A percentile compares a stretch with the other conserved stretches of the same genome.
Evolutionary conservation across 2,113 vertebrate species (phyloP).

Genomic region (Eubucco bourcierii): DNA sequence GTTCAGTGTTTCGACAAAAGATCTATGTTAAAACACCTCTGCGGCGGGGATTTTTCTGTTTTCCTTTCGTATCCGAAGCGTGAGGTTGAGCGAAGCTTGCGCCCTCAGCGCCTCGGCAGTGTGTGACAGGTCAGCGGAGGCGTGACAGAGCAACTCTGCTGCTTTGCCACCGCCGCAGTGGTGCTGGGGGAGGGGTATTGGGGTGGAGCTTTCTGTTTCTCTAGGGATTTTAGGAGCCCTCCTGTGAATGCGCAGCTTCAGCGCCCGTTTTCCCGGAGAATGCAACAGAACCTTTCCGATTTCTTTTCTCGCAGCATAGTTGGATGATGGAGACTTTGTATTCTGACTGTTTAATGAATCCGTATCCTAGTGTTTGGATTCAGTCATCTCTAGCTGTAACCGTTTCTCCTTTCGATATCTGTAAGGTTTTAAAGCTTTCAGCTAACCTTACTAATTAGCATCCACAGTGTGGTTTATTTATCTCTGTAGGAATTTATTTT

Average conservation of each 20-base stretch:
- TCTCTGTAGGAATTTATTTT: background rate
- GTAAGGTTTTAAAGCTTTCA: conserved; percentile 7
- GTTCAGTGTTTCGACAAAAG: background rate
- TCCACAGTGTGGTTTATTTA: conserved; percentile 6
- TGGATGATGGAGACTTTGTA: background rate
- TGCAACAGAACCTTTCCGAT: background rate
- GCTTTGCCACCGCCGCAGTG: background rate
- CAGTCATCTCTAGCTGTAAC: background rate
- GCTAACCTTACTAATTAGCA: conserved; percentile 6
- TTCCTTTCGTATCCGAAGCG: background rate
- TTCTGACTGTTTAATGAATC: background rate
- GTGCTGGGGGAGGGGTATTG: background rate
- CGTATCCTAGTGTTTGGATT: background rate
- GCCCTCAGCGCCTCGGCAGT: background rate
- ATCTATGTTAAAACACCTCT: background rate
- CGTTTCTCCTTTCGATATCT: background rate
- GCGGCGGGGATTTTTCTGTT: accelerated
- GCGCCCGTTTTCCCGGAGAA: background rate
- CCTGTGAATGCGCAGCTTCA: accelerated
- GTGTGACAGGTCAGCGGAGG: background rate
- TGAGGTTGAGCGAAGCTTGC: background rate
- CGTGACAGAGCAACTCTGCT: background rate
- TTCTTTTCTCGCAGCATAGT: background rate
- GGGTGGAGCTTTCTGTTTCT: background rate
- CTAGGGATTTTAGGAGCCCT: accelerated